Conservation (phyloP, 2,888 invertebrate genomes). For the Lasioglossum vierecki region DNA sequence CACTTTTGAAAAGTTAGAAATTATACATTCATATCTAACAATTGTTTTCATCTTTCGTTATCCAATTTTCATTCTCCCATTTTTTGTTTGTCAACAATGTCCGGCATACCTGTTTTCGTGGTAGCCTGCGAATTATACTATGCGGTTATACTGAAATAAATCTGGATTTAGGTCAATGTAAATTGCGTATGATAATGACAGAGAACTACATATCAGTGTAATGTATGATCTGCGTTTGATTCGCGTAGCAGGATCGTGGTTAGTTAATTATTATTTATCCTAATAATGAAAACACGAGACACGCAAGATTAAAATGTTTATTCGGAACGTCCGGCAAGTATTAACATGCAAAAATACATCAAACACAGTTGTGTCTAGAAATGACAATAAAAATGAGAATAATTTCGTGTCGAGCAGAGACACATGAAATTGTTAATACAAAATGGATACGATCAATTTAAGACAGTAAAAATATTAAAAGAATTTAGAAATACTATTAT, state of each 20-base stretch:
- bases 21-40: too few relatives aligned
- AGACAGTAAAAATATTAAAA: too few relatives aligned
- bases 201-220: neutral
- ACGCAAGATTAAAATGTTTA: neutral
- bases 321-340: neutral
- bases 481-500: too few relatives aligned
- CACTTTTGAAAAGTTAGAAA: too few relatives aligned
- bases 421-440: neutral
- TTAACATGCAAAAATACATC: neutral
- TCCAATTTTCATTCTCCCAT: too few relatives aligned
- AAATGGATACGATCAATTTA: too few relatives aligned
- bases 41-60: too few relatives aligned
- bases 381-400: neutral
- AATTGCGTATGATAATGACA: conserved; percentile 8
- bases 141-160: neutral
- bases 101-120: neutral
- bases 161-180: conserved; percentile 12
- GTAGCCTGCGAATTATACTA: neutral
- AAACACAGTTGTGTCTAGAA: neutral
- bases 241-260: neutral
- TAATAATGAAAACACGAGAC: neutral
- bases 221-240: conserved; percentile 7
- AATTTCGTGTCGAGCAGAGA: neutral
- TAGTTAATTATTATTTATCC: conserved; percentile 9
- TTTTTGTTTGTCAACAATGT: neutral